Evolutionary conservation across 1,140 invertebrate genomes (phyloP).

Genomic region (Diabrotica virgifera): DNA sequence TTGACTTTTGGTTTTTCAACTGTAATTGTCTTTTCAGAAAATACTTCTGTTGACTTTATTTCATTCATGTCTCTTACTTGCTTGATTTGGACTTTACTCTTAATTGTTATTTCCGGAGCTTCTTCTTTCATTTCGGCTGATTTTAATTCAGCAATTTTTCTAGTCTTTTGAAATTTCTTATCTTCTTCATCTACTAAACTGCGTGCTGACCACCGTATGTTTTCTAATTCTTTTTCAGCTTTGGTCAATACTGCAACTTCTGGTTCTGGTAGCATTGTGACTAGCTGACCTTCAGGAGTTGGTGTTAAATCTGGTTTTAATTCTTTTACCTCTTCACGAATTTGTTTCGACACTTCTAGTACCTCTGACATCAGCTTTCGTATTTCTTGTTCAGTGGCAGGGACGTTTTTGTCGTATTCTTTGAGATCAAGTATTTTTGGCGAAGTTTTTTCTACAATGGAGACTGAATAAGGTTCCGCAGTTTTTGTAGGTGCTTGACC

Average conservation of each 20-base stretch:
- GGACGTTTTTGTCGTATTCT: slow-evolving; percentile 18
- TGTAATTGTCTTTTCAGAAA: slow-evolving; percentile 4
- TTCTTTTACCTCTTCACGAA: slow-evolving; percentile 54
- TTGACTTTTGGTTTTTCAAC: neutral
- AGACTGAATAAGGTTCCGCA: neutral
- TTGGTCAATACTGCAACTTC: slow-evolving; percentile 15
- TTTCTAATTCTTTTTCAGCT: slow-evolving; percentile 16
- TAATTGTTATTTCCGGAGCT: neutral
- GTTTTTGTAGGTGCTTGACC: neutral
- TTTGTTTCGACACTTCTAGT: slow-evolving; percentile 52
- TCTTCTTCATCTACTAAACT: neutral
- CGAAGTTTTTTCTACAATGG: slow-evolving; percentile 17
- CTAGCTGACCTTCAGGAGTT: slow-evolving; percentile 50
- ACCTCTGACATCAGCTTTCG: slow-evolving; percentile 52
- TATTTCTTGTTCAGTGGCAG: slow-evolving; percentile 46
- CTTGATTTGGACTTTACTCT: neutral
- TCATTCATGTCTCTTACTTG: neutral
- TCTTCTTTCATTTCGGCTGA: neutral
- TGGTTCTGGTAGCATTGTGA: slow-evolving; percentile 35
- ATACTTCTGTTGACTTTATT: slow-evolving; percentile 10
- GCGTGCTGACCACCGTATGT: slow-evolving; percentile 3
- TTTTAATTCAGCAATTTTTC: neutral
- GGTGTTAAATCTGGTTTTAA: slow-evolving; percentile 54
- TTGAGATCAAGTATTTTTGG: slow-evolving; percentile 24
- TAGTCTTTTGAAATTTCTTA: neutral